A percentile compares a stretch with the other conserved stretches of the same genome.
phyloP scores from a whole-genome alignment of 2,888 invertebrate species.

The Ophion obscuratus region DNA sequence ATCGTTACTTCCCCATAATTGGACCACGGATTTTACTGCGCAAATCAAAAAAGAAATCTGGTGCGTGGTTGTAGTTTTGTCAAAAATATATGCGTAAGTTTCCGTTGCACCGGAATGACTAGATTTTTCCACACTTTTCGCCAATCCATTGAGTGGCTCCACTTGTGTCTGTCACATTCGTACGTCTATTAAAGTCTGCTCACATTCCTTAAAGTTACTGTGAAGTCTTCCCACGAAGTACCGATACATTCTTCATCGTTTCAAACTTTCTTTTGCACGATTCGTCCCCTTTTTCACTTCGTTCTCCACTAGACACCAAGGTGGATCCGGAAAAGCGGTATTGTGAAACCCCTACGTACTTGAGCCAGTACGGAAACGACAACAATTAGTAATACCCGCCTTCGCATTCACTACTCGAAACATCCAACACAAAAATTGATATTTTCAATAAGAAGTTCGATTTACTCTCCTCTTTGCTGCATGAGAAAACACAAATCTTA shows the following conservation, averaged over 20 bases:
- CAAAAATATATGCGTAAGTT: neutral
- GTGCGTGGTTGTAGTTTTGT: neutral
- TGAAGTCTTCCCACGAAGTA: neutral
- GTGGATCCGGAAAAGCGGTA: neutral
- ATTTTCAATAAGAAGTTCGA: conserved; percentile 55
- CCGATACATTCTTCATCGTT: neutral
- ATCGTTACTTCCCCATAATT: neutral
- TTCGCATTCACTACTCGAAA: conserved; percentile 34
- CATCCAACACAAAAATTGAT: conserved; percentile 52
- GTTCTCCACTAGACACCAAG: neutral
- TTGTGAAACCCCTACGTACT: neutral
- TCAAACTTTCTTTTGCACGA: neutral
- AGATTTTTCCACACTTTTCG: neutral
- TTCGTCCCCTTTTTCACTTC: neutral
- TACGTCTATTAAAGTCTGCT: neutral
- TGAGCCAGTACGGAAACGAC: neutral
- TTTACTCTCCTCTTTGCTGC: conserved; percentile 37
- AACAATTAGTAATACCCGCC: neutral
- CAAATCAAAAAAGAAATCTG: neutral
- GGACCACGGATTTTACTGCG: neutral
- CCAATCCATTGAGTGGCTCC: neutral
- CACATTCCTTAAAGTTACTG: neutral
- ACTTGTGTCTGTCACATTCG: neutral
- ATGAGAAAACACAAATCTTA: conserved; percentile 24
- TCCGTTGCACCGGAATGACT: neutral